Percentiles rank a stretch among this genome's conserved stretches.
phyloP scores from a whole-genome alignment of 2,113 vertebrate species.

The Hoplias malabaricus region DNA sequence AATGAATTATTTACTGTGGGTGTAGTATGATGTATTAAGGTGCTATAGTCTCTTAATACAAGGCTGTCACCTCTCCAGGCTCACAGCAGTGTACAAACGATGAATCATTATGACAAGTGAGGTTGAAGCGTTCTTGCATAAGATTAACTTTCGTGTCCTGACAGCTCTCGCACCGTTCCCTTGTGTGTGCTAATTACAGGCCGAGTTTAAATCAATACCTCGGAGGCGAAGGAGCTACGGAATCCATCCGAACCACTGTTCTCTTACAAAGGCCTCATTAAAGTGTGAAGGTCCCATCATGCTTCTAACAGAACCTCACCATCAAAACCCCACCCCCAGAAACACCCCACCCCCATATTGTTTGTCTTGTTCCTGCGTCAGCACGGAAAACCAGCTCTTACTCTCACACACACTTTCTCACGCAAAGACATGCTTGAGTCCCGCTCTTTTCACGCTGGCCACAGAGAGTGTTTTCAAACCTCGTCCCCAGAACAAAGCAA shows the following conservation, averaged over 20 bases:
- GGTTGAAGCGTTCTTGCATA: constrained; percentile 33
- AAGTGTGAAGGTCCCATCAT: constrained; percentile 39
- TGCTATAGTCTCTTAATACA: neutral
- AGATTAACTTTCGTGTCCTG: constrained; percentile 43
- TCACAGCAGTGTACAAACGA: neutral
- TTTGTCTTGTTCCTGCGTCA: constrained; percentile 26
- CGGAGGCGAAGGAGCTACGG: constrained; percentile 36
- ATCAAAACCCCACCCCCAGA: neutral
- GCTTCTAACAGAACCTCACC: constrained; percentile 17
- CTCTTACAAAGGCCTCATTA: constrained; percentile 43
- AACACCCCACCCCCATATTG: constrained; percentile 5
- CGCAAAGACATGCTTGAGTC: neutral
- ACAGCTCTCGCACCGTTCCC: constrained; percentile 32
- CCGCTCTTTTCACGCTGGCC: neutral
- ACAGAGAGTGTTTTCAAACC: constrained; percentile 2
- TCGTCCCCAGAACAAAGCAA: constrained; percentile 9
- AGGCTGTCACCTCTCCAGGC: constrained; percentile 18
- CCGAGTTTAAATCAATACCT: constrained; percentile 45
- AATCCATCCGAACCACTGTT: constrained; percentile 41
- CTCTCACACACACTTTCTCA: neutral
- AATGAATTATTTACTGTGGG: neutral
- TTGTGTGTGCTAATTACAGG: constrained; percentile 49
- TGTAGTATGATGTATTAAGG: neutral
- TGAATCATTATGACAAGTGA: constrained; percentile 40
- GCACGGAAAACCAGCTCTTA: neutral